phyloP scores from a whole-genome alignment of 30 jellyfish, hydroid and myxozoan genomes.

The Chironex yamaguchii region DNA sequence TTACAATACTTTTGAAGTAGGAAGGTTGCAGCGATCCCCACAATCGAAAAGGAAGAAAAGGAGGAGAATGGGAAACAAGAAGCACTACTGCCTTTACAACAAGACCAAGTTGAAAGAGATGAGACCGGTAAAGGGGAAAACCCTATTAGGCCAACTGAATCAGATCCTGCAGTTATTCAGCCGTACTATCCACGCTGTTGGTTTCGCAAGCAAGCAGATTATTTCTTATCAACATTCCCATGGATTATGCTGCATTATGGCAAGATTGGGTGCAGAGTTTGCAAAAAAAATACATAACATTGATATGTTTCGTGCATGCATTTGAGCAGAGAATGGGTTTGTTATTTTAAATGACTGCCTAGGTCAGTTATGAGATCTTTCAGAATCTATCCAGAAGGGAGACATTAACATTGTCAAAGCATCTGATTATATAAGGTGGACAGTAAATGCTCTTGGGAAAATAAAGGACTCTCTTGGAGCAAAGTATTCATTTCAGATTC shows the following conservation, averaged over 20 bases:
- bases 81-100: slow-evolving; percentile 22
- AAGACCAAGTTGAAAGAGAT: slow-evolving; percentile 4
- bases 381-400: slow-evolving; percentile 51
- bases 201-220: slow-evolving; percentile 52
- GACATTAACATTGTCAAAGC: slow-evolving; percentile 23
- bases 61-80: slow-evolving; percentile 21
- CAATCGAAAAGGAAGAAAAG: too few relatives aligned
- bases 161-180: slow-evolving; percentile 27
- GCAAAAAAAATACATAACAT: slow-evolving; percentile 4
- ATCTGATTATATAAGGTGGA: slow-evolving; percentile 53
- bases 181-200: slow-evolving; percentile 40
- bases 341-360: slow-evolving; percentile 43
- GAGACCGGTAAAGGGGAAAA: slow-evolving; percentile 9
- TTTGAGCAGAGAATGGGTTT: slow-evolving; percentile 41
- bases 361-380: slow-evolving; percentile 38
- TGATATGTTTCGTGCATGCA: slow-evolving; percentile 29
- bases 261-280: slow-evolving; percentile 21
- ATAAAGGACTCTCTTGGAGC: slow-evolving; percentile 54
- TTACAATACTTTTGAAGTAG: too few relatives aligned
- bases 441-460: slow-evolving; percentile 48
- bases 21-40: too few relatives aligned
- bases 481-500: slow-evolving; percentile 46
- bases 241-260: slow-evolving; percentile 2
- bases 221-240: slow-evolving; percentile 2
- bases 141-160: background rate